phyloP scores from a whole-genome alignment of 92 coral and sea anemone genomes.

The Paramuricea clavata region DNA sequence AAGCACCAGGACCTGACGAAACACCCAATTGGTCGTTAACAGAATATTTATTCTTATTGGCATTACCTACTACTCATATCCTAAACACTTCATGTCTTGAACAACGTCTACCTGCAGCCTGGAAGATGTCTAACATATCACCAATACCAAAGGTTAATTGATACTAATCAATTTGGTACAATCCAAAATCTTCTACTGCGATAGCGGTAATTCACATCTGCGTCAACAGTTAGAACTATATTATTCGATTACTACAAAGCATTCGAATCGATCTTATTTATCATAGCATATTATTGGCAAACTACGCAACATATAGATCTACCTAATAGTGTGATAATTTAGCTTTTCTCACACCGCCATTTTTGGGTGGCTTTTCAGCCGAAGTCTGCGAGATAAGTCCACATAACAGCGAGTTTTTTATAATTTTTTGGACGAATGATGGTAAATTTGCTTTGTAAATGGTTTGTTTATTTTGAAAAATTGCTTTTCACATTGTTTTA shows the following conservation, averaged over 20 bases:
- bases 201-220: not conserved
- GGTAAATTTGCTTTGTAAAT: no score
- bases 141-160: not conserved
- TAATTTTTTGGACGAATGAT: no score
- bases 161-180: constrained; percentile 2
- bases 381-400: no score
- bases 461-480: no score
- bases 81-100: not conserved
- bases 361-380: no score
- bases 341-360: no score
- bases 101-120: not conserved
- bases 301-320: not conserved
- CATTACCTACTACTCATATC: not conserved
- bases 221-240: constrained; percentile 9
- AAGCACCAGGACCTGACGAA: not conserved
- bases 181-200: constrained; percentile 10
- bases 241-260: not conserved
- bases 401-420: no score
- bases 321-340: not conserved
- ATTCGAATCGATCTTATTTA: constrained; percentile 12
- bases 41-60: not conserved
- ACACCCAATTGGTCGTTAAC: not conserved
- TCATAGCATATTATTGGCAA: constrained; percentile 8
- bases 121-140: not conserved
- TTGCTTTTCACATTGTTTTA: no score